These are phyloP conservation scores for Mormoops blainvillei DNA, from an alignment of 2,113 vertebrate genomes.

Conservation along the genomic window DNA sequence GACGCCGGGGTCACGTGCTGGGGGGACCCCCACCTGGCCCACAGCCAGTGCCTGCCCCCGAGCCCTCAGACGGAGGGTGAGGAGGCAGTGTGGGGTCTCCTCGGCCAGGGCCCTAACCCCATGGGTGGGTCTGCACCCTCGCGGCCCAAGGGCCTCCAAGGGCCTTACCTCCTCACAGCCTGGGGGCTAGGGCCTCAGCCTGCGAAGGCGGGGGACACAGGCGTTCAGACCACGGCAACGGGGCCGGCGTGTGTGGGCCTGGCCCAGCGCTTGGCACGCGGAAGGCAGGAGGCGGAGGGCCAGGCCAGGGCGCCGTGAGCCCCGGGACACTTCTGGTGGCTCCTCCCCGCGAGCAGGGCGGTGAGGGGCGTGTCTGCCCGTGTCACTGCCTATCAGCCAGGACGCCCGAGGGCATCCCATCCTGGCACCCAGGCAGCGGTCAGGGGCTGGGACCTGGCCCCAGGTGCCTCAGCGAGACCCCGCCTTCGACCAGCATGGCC, in stretches of 20 bases:
- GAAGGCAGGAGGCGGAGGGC: rapidly evolving
- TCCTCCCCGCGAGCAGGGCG: neutral
- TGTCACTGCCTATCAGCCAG: rapidly evolving
- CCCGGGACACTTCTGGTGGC: neutral
- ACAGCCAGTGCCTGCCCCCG: rapidly evolving
- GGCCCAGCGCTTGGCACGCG: neutral
- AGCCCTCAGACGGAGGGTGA: no score
- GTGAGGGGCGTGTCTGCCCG: neutral
- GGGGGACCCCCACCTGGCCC: neutral
- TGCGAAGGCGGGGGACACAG: no score
- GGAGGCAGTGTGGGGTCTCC: neutral
- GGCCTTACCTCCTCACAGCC: neutral
- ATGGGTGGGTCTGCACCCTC: neutral
- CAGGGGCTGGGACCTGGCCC: neutral
- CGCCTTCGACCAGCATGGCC: rapidly evolving
- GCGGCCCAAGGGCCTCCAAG: neutral
- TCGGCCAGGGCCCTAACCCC: no score
- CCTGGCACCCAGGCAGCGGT: neutral
- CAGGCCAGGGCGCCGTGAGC: neutral
- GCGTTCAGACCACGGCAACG: rapidly evolving
- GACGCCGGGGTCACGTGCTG: rapidly evolving
- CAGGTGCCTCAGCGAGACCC: neutral
- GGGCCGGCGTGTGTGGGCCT: neutral
- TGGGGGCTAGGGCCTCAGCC: neutral
- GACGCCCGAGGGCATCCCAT: no score